Percentiles rank a stretch among this genome's conserved stretches.
phyloP scores from a whole-genome alignment of 2,797 vertebrate species.

The Sorex maritimensis region DNA sequence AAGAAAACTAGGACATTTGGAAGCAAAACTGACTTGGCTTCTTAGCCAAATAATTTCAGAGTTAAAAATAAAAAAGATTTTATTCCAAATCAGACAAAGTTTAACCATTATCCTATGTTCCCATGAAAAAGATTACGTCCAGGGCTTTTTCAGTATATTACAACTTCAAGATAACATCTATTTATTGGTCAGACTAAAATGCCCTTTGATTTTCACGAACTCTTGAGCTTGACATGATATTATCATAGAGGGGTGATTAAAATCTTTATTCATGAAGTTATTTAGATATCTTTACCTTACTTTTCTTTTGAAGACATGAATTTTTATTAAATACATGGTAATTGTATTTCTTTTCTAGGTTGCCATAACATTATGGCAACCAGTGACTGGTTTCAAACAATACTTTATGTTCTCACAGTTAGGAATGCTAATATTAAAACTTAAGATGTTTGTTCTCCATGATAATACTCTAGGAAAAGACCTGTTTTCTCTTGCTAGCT shows the following conservation, averaged over 20 bases:
- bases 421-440: not conserved
- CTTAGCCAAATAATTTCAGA: not conserved
- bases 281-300: not conserved
- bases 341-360: not conserved
- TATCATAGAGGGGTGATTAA: not conserved
- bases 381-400: not conserved
- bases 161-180: not conserved
- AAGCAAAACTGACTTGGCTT: not conserved
- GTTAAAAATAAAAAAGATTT: not conserved
- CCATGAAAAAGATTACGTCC: not conserved
- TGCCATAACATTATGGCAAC: not conserved
- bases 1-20: not conserved
- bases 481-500: not conserved
- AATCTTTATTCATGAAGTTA: not conserved
- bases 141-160: not conserved
- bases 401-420: not conserved
- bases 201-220: not conserved
- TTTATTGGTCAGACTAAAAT: not conserved
- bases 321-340: not conserved
- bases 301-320: not conserved
- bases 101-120: not conserved
- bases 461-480: not conserved
- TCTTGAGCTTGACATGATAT: not conserved
- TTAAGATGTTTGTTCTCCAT: not conserved
- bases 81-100: slow-evolving; percentile 4